These are phyloP conservation scores for Clunio marinus DNA, from an alignment of 2,888 invertebrate genomes.

Conservation along the genomic window DNA sequence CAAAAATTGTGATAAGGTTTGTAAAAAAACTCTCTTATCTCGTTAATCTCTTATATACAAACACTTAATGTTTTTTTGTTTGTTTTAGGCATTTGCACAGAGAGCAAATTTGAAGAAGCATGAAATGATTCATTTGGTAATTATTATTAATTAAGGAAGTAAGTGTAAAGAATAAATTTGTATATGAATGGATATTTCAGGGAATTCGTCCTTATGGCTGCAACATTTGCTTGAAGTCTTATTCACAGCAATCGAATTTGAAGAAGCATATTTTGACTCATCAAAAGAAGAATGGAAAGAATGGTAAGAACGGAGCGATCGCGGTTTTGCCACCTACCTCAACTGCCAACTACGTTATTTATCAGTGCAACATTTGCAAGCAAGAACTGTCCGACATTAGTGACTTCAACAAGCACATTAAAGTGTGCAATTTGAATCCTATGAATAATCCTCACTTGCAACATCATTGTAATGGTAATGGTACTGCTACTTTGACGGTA, in stretches of 20 bases:
- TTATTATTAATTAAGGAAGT: too few species aligned
- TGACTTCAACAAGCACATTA: conserved; percentile 39
- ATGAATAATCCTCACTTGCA: conserved; percentile 37
- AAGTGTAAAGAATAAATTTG: too few species aligned
- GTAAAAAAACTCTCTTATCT: too few species aligned
- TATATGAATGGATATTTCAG: too few species aligned
- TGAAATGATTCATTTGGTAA: conserved; percentile 40
- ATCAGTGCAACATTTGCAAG: conserved; percentile 39
- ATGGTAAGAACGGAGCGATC: conserved; percentile 30
- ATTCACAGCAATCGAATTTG: conserved; percentile 40
- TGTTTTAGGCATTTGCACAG: conserved; percentile 40
- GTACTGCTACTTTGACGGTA: conserved; percentile 6
- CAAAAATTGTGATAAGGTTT: conserved; percentile 38
- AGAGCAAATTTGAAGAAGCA: conserved; percentile 41
- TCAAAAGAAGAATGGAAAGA: conserved; percentile 40
- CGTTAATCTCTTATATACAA: background rate
- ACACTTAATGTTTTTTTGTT: background rate
- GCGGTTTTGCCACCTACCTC: conserved; percentile 38
- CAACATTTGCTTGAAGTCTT: conserved; percentile 40
- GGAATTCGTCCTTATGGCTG: conserved; percentile 40
- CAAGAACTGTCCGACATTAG: conserved; percentile 33
- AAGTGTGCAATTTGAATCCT: conserved; percentile 37
- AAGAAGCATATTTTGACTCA: conserved; percentile 41
- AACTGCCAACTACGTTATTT: conserved; percentile 38
- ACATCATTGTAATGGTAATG: conserved; percentile 23